Evolutionary conservation across 2,797 vertebrate genomes (phyloP).

Genomic region (Sebastes kiyomatsui): DNA sequence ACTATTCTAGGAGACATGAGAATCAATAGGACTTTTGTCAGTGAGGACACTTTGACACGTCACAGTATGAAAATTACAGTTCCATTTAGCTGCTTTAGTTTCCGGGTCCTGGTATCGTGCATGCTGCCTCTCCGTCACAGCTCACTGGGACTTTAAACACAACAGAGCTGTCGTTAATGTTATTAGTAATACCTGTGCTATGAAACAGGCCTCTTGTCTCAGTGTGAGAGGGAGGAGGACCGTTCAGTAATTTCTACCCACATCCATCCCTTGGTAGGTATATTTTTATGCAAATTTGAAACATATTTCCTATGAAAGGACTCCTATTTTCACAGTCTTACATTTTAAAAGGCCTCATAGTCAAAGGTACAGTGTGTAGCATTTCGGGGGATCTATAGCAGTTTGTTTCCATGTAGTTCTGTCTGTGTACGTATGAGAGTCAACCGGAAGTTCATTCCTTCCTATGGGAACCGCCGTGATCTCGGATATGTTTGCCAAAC

Average conservation of each 20-base stretch:
- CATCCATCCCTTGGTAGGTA: neutral
- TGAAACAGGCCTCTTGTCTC: neutral
- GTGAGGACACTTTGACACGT: neutral
- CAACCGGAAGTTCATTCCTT: no score
- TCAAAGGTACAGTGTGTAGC: neutral
- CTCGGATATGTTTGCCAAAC: no score
- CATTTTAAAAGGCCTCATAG: slow-evolving; percentile 14
- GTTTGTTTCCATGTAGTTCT: neutral
- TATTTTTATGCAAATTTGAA: neutral
- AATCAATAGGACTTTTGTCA: neutral
- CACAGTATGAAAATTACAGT: neutral
- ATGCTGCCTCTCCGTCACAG: neutral
- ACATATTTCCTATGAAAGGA: neutral
- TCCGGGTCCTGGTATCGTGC: neutral
- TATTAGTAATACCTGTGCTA: neutral
- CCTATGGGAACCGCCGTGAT: no score
- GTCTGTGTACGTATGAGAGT: no score
- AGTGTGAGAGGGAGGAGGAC: neutral
- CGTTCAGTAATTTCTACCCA: neutral
- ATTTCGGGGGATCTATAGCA: neutral
- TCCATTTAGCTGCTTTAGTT: slow-evolving; percentile 14
- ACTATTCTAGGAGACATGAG: neutral
- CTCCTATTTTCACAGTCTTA: slow-evolving; percentile 29
- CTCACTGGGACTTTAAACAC: neutral
- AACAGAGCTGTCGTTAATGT: neutral